These are phyloP conservation scores for Microtus ochrogaster DNA, from an alignment of 2,113 vertebrate species.

Conservation along the genomic window DNA sequence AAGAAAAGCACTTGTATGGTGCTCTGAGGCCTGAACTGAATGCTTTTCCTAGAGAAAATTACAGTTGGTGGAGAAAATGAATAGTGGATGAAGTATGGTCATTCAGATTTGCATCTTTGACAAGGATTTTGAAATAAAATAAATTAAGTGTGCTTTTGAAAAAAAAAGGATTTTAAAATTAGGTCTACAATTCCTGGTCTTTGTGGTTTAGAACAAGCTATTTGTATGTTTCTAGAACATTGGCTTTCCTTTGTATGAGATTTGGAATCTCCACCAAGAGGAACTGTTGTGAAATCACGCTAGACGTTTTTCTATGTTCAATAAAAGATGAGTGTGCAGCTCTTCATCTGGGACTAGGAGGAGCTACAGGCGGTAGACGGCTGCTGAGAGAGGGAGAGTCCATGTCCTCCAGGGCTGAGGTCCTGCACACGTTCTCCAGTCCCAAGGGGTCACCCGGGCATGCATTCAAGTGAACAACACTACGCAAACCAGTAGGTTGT, in stretches of 20 bases:
- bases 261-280: neutral
- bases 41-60: neutral
- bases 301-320: neutral
- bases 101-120: constrained; percentile 34
- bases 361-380: neutral
- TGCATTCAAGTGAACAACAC: neutral
- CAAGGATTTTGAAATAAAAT: constrained; percentile 39
- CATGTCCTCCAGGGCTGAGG: neutral
- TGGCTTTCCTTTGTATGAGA: constrained; percentile 25
- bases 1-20: neutral
- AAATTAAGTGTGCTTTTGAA: neutral
- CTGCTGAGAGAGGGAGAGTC: neutral
- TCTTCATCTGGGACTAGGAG: neutral
- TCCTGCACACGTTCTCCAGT: neutral
- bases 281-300: neutral
- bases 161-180: constrained; percentile 28
- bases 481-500: neutral
- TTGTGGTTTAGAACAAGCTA: constrained; percentile 11
- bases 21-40: neutral
- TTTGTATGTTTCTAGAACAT: constrained; percentile 37
- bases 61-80: constrained; percentile 29
- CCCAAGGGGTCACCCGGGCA: neutral
- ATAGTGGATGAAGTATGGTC: neutral
- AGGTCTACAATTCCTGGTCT: neutral
- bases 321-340: neutral